phyloP scores from a whole-genome alignment of 1,140 invertebrate genomes.

The Venturia canescens region DNA sequence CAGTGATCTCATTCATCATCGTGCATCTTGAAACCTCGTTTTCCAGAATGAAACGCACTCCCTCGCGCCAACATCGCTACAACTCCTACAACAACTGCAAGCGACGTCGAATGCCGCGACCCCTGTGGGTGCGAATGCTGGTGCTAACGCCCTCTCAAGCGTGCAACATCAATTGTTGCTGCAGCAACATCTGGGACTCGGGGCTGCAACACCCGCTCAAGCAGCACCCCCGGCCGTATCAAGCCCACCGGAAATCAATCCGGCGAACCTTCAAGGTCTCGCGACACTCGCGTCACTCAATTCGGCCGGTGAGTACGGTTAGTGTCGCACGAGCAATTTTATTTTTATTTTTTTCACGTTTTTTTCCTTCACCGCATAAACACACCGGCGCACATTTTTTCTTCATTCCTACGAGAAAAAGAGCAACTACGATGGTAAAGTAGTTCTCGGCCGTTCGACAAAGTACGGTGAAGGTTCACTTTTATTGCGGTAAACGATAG shows the following conservation, averaged over 20 bases:
- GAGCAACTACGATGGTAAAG: no score
- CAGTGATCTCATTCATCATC: not conserved
- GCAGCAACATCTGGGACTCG: conserved; percentile 84
- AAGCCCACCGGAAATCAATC: conserved; percentile 76
- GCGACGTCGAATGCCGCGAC: conserved; percentile 80
- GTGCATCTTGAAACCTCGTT: not conserved
- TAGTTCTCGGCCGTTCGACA: no score
- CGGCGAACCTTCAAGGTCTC: conserved; percentile 80
- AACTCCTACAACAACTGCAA: conserved; percentile 87
- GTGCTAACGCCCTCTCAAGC: conserved; percentile 71
- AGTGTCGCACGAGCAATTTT: conserved; percentile 62
- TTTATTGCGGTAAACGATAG: no score
- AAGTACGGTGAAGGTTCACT: no score
- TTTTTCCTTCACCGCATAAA: conserved; percentile 21
- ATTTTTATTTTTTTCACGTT: conserved; percentile 50
- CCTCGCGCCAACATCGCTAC: conserved; percentile 82
- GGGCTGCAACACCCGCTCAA: conserved; percentile 70
- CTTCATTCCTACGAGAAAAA: not conserved
- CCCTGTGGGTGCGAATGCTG: conserved; percentile 65
- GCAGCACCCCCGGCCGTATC: conserved; percentile 69
- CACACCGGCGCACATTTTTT: not conserved
- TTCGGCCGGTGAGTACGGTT: conserved; percentile 73
- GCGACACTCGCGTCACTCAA: conserved; percentile 79
- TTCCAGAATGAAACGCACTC: conserved; percentile 79
- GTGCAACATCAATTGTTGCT: conserved; percentile 78